Conservation (phyloP, 2,797 vertebrate species). For the Gallinago solitaria region DNA sequence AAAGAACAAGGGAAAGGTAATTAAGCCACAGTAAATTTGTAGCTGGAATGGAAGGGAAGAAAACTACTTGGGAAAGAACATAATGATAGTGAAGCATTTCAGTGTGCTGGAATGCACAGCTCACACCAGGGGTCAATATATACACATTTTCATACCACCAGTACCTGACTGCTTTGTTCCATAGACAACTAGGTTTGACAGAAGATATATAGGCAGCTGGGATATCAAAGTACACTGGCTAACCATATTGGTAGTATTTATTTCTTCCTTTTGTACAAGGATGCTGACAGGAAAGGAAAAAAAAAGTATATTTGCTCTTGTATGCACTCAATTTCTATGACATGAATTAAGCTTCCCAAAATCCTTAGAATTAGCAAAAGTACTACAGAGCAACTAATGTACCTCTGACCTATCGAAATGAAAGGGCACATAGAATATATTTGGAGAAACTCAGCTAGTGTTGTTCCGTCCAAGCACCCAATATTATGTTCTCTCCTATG, state of each 20-base stretch:
- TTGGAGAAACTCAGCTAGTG: neutral
- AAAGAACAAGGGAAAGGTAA: neutral
- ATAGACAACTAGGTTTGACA: neutral
- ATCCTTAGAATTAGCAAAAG: neutral
- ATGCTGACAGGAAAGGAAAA: neutral
- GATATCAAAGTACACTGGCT: neutral
- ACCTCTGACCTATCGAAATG: neutral
- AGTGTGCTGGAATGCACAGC: neutral
- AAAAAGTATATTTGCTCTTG: neutral
- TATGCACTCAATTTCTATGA: neutral
- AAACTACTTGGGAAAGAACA: neutral
- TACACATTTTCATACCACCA: neutral
- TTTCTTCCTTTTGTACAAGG: neutral
- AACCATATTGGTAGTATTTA: neutral
- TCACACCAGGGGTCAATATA: neutral
- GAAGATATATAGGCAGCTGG: accelerated
- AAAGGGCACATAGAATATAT: neutral
- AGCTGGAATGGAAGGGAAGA: neutral
- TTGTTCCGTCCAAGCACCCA: neutral
- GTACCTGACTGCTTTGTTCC: neutral
- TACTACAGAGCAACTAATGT: neutral
- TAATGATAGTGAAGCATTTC: neutral
- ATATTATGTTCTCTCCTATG: neutral
- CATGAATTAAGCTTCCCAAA: neutral
- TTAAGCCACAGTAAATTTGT: neutral